phyloP scores from a whole-genome alignment of 2,797 vertebrate species.

The Platalea minor region DNA sequence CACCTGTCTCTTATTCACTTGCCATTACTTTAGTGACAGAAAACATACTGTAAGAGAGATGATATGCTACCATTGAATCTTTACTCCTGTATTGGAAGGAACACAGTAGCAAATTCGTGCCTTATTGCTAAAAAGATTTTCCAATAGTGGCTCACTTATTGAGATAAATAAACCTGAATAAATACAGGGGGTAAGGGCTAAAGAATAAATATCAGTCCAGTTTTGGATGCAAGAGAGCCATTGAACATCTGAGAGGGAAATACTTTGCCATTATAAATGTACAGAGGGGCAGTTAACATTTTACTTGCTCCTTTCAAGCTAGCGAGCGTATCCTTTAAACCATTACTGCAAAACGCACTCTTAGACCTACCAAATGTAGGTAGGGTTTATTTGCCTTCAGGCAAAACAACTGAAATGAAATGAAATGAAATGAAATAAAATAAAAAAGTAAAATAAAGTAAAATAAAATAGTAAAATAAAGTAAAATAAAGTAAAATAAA shows the following conservation, averaged over 20 bases:
- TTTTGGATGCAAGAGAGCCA: background rate
- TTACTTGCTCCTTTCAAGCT: background rate
- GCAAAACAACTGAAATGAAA: background rate
- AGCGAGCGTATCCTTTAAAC: background rate
- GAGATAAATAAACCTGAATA: slow-evolving; percentile 48
- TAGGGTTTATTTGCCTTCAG: too few species aligned
- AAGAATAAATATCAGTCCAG: slow-evolving; percentile 22
- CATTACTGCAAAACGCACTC: background rate
- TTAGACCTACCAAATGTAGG: rapidly evolving
- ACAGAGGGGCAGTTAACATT: background rate
- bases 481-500: background rate
- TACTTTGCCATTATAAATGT: background rate
- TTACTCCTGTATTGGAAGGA: slow-evolving; percentile 60
- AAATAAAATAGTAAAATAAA: background rate
- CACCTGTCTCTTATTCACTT: slow-evolving; percentile 77
- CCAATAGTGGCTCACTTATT: background rate
- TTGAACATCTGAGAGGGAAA: background rate
- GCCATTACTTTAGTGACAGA: slow-evolving; percentile 71
- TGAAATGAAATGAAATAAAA: background rate
- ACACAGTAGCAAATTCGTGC: slow-evolving; percentile 23
- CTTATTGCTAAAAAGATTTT: slow-evolving; percentile 32
- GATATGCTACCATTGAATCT: slow-evolving; percentile 63
- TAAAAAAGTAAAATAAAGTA: background rate
- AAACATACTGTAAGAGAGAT: slow-evolving; percentile 53
- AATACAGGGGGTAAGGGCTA: background rate